Evolutionary conservation across 1,140 invertebrate species (phyloP).

Genomic region (Stegodyphus mimosarum): DNA sequence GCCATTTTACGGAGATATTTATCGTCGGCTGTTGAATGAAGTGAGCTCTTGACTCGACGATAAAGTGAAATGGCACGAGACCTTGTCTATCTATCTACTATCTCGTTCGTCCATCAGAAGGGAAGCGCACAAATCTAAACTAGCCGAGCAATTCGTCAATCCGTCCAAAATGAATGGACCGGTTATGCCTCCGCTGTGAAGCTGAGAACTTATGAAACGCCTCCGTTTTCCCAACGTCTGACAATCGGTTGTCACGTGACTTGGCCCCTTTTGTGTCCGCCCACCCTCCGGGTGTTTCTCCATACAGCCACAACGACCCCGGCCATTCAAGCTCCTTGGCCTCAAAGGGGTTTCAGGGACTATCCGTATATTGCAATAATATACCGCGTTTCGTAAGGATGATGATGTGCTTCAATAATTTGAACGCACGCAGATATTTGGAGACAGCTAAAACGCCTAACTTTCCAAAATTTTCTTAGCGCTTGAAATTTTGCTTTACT

Average conservation of each 20-base stretch:
- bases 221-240: slow-evolving; percentile 22
- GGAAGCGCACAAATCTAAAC: neutral
- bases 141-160: neutral
- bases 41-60: no score
- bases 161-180: neutral
- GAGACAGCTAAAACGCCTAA: no score
- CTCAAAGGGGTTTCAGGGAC: slow-evolving; percentile 15
- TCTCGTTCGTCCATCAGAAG: neutral
- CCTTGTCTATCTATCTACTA: no score
- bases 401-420: neutral
- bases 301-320: slow-evolving; percentile 47
- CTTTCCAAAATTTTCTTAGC: neutral
- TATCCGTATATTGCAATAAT: neutral
- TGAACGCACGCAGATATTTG: neutral
- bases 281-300: slow-evolving; percentile 29
- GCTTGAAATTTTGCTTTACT: neutral
- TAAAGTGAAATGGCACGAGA: no score
- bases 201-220: neutral
- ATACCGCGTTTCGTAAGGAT: neutral
- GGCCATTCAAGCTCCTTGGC: slow-evolving; percentile 8
- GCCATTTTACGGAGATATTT: no score
- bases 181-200: neutral
- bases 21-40: no score
- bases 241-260: slow-evolving; percentile 33
- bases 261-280: slow-evolving; percentile 2